Percentiles rank a stretch among this genome's conserved stretches.
These are phyloP conservation scores for Amazona guildingii DNA, from an alignment of 2,113 vertebrate genomes.

Conservation along the genomic window DNA sequence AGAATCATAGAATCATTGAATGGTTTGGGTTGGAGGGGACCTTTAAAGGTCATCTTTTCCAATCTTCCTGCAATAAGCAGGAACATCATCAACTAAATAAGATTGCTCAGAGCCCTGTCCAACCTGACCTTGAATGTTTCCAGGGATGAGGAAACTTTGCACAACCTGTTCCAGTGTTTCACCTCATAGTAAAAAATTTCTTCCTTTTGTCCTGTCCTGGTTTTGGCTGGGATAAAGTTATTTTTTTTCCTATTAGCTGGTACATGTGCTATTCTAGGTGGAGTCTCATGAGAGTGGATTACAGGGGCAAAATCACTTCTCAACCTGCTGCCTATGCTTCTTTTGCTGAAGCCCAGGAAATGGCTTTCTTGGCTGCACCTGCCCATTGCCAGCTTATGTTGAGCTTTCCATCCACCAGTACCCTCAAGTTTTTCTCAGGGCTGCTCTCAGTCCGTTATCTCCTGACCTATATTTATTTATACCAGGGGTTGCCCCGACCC, in stretches of 20 bases:
- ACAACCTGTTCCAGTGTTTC: not conserved
- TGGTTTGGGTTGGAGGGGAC: not conserved
- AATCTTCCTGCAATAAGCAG: not conserved
- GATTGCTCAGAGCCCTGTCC: not conserved
- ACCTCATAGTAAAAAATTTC: not conserved
- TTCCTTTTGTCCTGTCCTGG: not conserved
- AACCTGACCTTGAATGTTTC: not conserved
- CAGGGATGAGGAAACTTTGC: not conserved
- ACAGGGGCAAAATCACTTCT: not conserved
- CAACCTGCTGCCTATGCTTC: rapidly evolving
- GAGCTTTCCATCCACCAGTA: not conserved
- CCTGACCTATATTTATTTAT: not conserved
- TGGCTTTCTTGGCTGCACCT: not conserved
- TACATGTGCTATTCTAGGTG: not conserved
- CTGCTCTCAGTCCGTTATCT: not conserved
- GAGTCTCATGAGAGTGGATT: not conserved
- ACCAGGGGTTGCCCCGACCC: not conserved
- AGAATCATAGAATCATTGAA: not conserved
- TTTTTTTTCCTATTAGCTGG: not conserved
- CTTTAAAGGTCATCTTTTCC: not conserved
- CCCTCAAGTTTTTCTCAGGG: not conserved
- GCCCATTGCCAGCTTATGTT: rapidly evolving
- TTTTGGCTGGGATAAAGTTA: not conserved
- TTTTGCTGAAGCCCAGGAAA: not conserved
- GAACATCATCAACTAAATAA: not conserved